Evolutionary conservation across 2,888 invertebrate genomes (phyloP), one percentile per base, ranked within the genome.

Genomic region (Campaea margaritaria): DNA sequence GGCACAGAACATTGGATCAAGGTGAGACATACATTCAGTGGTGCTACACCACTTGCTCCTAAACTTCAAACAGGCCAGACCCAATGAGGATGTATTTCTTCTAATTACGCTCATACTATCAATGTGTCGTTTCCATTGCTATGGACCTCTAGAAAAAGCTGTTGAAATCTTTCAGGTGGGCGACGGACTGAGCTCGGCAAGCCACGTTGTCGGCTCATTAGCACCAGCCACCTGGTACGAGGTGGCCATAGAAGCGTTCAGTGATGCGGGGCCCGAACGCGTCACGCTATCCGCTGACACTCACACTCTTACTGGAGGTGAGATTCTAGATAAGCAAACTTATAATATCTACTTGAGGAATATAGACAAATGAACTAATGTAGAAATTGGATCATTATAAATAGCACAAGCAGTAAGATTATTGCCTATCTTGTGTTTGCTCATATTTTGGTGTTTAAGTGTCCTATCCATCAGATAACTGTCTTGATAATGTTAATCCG

Each of bases 171-270:
- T 36, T n/a, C 67, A 91, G 91, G 89, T 89, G 31, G 91, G 90
- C 0, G 89, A 89, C 44, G 83, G 81, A 0, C 69, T 91, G 13
- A 89, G 85, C 55, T 83, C 89, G 5, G 89, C 91, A 1, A 87
- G 87, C 44, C 87, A 90, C 68, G 88, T 91, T 51, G 69, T 94
- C 59, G 94, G 94, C 42, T 93, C 93, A 53, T 85, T 94, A 70
- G 69, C 84, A 14, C 93, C 94, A 27, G 94, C 93, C 55, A 93
- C 94, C 53, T 94, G 94, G 94, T 94, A 94, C 80, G 94, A 94
- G 76, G 80, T 94, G 60, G 86, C 92, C 36, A 91, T 94, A 57
- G 93, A 94, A 54, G 94, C 93, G 5, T 88, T 86, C 75, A 94
- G 94, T 75, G 94, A 94, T 74, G 94, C 94, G 3, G 94, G 94